A percentile compares a stretch with the other conserved stretches of the same genome.
Conservation (phyloP, 2,113 vertebrate genomes). For the Myiozetetes cayanensis region DNA sequence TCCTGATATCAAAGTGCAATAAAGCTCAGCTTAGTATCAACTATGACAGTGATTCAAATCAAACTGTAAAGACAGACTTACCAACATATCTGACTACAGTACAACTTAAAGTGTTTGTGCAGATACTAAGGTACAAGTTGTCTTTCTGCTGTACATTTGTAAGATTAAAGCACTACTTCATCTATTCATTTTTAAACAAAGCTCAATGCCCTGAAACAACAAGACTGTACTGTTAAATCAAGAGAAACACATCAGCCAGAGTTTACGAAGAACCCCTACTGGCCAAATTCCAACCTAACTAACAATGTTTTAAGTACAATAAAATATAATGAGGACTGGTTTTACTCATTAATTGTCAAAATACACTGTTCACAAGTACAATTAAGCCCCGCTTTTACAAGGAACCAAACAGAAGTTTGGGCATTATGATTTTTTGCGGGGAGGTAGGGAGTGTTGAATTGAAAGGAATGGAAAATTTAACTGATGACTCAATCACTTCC, state of each 20-base stretch:
- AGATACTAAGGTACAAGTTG: not conserved
- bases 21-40: not conserved
- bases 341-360: conserved; percentile 72
- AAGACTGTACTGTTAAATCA: not conserved
- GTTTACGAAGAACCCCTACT: conserved; percentile 26
- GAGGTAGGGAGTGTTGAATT: not conserved
- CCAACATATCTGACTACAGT: not conserved
- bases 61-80: conserved; percentile 9
- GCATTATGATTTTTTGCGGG: not conserved
- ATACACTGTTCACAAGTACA: conserved; percentile 40
- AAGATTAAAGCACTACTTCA: conserved; percentile 2
- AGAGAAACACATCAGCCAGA: conserved; percentile 14
- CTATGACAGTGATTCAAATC: not conserved
- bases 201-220: not conserved
- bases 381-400: conserved; percentile 66
- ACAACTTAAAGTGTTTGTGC: not conserved
- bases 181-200: conserved; percentile 34
- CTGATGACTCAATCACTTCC: not conserved
- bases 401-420: conserved; percentile 14
- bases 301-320: conserved; percentile 62
- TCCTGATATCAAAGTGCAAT: not conserved
- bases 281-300: conserved; percentile 53
- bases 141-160: not conserved
- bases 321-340: conserved; percentile 71
- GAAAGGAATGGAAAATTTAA: not conserved